phyloP scores from a whole-genome alignment of 2,888 invertebrate species.

The Plutella xylostella region DNA sequence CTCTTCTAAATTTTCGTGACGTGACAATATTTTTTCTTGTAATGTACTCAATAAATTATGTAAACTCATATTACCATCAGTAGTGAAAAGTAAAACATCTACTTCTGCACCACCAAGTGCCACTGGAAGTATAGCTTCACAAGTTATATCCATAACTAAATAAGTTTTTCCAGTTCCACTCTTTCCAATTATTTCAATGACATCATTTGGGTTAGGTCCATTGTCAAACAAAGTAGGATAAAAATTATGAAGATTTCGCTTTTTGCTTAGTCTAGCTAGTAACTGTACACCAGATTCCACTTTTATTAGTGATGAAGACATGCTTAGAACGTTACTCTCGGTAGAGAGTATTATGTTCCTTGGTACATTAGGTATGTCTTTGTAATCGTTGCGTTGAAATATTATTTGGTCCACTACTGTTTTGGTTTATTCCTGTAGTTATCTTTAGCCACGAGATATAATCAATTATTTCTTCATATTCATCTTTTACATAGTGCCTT shows the following conservation, averaged over 20 bases:
- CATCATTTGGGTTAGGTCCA: conserved; percentile 37
- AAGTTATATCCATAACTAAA: conserved; percentile 43
- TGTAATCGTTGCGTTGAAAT: no score
- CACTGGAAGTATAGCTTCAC: conserved; percentile 35
- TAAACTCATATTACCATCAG: conserved; percentile 49
- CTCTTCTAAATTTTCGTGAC: not conserved
- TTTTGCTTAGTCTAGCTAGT: conserved; percentile 57
- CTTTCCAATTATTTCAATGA: conserved; percentile 45
- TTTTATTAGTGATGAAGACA: no score
- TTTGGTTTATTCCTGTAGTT: no score
- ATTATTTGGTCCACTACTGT: no score
- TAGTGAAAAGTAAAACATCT: conserved; percentile 46
- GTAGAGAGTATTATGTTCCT: no score
- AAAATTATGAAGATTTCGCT: conserved; percentile 47
- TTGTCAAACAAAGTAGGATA: conserved; percentile 54
- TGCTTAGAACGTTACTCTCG: no score
- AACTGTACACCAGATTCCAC: conserved; percentile 72
- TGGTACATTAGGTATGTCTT: no score
- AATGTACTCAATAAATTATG: conserved; percentile 26
- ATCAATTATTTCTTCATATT: no score
- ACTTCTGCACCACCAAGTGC: conserved; percentile 31
- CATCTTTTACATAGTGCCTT: no score
- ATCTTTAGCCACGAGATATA: no score
- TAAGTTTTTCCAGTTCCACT: conserved; percentile 23
- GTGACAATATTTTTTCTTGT: conserved; percentile 23